Base-by-base conservation (phyloP, 2,888 invertebrate genomes). In the Heliconius hortense region DNA sequence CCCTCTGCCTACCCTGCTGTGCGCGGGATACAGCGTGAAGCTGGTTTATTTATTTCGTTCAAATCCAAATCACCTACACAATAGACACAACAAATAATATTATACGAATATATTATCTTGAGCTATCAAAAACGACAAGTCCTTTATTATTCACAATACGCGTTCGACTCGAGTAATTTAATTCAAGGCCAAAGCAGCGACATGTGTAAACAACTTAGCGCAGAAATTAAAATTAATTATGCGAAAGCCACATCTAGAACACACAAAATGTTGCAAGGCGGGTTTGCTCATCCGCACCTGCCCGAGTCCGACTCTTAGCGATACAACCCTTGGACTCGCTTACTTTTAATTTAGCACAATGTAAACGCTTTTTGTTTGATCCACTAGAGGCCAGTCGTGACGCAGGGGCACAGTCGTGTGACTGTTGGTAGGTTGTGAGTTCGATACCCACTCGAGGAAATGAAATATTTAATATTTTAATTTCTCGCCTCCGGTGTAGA, bases 211-310 rank as follows among this genome's bases (percentile, higher is more conserved):
- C 78, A 79, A 76, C 74, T 68, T 72, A 76, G 73, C n/a, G 63
- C 75, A 31, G 74, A 75, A 70, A 77, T 74, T 79, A 76, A 72
- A 75, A 77, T 76, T 72, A 56, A 75, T 76, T 73, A 80, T 75
- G 67, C 67, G 74, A 76, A 75, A 77, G 64, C 77, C 74, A 79
- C 76, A 77, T 74, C 80, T 78, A 80, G 80, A 78, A 79, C 73
- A 78, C 74, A 78, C 74, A 79, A 88, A 90, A 90, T 90, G 89
- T 87, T 87, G 89, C 87, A 86, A 87, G 87, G 86, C 89, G 84
- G 87, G 90, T 88, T 86, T 85, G 86, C 86, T 86, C 84, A 84
- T 84, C 83, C 82, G 86, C 91, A 91, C 89, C 90, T 91, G 90
- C 88, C 84, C 21, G 59, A 62, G 62, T 43, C 60, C 59, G 59